Conservation (phyloP, 2,113 vertebrate genomes). For the Sinosuthora webbiana region DNA sequence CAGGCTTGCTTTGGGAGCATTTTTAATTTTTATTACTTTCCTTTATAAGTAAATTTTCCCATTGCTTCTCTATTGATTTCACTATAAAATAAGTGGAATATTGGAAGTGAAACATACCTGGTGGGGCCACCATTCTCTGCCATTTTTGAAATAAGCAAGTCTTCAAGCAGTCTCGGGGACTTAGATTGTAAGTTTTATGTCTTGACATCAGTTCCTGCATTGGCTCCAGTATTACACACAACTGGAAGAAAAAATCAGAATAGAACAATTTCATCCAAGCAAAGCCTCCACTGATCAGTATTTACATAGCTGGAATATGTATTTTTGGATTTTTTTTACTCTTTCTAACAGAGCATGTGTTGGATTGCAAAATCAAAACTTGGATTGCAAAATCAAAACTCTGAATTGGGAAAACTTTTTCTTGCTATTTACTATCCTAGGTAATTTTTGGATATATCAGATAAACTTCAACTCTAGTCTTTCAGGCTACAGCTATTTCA, state of each 20-base stretch:
- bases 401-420: background rate
- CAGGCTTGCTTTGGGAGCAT: background rate
- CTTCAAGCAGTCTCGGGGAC: conserved; percentile 97
- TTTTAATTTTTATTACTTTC: background rate
- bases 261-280: background rate
- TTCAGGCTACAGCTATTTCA: background rate
- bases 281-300: background rate
- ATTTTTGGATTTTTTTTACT: background rate
- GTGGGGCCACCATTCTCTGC: conserved; percentile 98
- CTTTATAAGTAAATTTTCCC: background rate
- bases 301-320: background rate
- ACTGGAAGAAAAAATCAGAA: conserved; percentile 76
- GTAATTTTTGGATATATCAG: background rate
- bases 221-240: conserved; percentile 99
- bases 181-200: conserved; percentile 99
- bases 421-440: background rate
- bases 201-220: conserved; percentile 99
- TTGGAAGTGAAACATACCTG: conserved; percentile 81
- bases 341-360: background rate
- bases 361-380: background rate
- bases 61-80: background rate
- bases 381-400: background rate
- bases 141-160: conserved; percentile 99
- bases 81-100: background rate
- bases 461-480: background rate